Evolutionary conservation across 1,140 invertebrate species (phyloP).

Genomic region (Tetramorium parvispinum): DNA sequence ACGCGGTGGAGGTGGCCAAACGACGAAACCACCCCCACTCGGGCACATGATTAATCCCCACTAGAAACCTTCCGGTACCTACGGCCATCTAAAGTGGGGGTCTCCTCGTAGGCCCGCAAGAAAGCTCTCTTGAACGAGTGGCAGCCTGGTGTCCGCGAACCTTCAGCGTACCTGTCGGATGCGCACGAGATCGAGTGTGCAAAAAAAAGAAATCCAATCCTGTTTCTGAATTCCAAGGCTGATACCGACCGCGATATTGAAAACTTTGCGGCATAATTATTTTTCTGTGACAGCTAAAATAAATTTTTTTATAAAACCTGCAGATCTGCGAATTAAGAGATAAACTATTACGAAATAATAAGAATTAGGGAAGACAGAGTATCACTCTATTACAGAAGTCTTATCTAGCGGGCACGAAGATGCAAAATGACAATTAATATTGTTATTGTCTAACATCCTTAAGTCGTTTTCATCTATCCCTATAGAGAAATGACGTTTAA

Average conservation of each 20-base stretch:
- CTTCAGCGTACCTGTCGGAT: slow-evolving; percentile 77
- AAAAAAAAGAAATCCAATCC: not conserved
- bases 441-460: not conserved
- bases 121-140: slow-evolving; percentile 79
- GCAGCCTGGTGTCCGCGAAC: slow-evolving; percentile 77
- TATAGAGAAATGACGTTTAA: not conserved
- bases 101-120: slow-evolving; percentile 30
- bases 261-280: not conserved
- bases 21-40: slow-evolving; percentile 79
- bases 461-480: not conserved
- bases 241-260: not conserved
- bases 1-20: slow-evolving; percentile 83
- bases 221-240: not conserved
- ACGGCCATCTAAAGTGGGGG: slow-evolving; percentile 59
- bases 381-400: not conserved
- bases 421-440: not conserved
- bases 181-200: not conserved
- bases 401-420: not conserved
- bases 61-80: slow-evolving; percentile 48
- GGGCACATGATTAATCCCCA: slow-evolving; percentile 70
- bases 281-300: not conserved
- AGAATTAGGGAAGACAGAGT: not conserved
- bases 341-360: not conserved
- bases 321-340: not conserved
- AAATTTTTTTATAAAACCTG: not conserved